Conservation (phyloP, 2,113 vertebrate genomes). For the Dasypus novemcinctus region DNA sequence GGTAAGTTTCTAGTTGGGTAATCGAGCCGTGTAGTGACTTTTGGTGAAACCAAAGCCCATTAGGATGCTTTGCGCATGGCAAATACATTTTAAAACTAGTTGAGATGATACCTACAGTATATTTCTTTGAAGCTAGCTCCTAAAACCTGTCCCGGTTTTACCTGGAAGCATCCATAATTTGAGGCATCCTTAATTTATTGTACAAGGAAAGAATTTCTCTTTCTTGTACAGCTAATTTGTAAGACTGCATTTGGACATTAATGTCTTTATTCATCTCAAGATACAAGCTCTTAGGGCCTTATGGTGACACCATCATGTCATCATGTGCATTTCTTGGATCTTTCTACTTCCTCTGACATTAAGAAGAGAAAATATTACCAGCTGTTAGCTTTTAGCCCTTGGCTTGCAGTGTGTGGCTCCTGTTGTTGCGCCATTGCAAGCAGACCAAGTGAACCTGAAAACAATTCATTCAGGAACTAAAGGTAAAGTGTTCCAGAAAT, state of each 20-base stretch:
- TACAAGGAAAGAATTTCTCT: neutral
- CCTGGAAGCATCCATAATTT: neutral
- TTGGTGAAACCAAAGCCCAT: constrained; percentile 20
- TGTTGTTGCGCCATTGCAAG: neutral
- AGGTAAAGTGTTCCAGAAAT: neutral
- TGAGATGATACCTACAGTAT: neutral
- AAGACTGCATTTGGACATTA: neutral
- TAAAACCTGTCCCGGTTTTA: neutral
- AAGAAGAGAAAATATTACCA: constrained; percentile 18
- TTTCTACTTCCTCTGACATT: constrained; percentile 46
- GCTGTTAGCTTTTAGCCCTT: neutral
- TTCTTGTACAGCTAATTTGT: neutral
- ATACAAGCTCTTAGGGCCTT: neutral
- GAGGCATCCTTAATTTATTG: neutral
- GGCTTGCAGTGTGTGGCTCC: neutral
- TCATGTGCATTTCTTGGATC: neutral
- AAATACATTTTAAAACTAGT: neutral
- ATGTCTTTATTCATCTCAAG: constrained; percentile 4
- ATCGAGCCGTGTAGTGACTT: neutral
- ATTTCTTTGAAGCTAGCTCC: constrained; percentile 11
- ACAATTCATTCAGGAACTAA: neutral
- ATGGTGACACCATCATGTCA: neutral
- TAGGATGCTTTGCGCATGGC: neutral
- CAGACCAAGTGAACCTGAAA: neutral
- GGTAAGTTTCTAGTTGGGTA: constrained; percentile 23